Percentiles rank a stretch among this genome's conserved stretches.
phyloP scores from a whole-genome alignment of 2,797 vertebrate species.

The Leptoclinus maculatus region DNA sequence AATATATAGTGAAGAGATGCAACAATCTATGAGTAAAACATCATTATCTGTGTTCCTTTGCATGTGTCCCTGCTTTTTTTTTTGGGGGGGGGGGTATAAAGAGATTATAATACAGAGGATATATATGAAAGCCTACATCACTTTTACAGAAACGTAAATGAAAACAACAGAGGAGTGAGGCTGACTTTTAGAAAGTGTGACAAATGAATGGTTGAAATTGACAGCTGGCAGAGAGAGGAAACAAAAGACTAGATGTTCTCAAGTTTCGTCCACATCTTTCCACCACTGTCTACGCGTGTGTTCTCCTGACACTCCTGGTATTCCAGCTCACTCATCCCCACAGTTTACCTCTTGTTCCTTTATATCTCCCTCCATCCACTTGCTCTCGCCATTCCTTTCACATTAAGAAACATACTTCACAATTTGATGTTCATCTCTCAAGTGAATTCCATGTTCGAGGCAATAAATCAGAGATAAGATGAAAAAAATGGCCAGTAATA shows the following conservation, averaged over 20 bases:
- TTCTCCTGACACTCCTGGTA: not conserved
- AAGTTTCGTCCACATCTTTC: not conserved
- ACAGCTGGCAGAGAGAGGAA: not conserved
- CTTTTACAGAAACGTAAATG: not conserved
- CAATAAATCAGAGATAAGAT: slow-evolving; percentile 38
- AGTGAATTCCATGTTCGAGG: slow-evolving; percentile 40
- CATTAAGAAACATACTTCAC: slow-evolving; percentile 43
- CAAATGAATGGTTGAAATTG: not conserved
- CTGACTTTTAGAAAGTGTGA: not conserved
- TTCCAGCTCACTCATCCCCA: not conserved
- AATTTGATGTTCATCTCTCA: slow-evolving; percentile 42
- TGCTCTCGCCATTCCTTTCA: too few relatives aligned
- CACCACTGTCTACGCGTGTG: not conserved
- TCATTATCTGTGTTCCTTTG: not conserved
- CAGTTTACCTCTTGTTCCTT: not conserved
- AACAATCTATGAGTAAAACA: not conserved
- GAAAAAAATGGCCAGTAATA: slow-evolving; percentile 26
- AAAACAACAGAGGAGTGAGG: not conserved
- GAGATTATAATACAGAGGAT: not conserved
- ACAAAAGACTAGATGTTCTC: not conserved
- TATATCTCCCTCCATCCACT: not conserved
- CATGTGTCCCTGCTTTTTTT: not conserved
- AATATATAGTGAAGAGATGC: not conserved
- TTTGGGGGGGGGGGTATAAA: not conserved
- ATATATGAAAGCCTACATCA: not conserved